Evolutionary conservation across 2,797 vertebrate species (phyloP), one percentile per base, ranked within the genome.

Genomic region (Carapus acus): DNA sequence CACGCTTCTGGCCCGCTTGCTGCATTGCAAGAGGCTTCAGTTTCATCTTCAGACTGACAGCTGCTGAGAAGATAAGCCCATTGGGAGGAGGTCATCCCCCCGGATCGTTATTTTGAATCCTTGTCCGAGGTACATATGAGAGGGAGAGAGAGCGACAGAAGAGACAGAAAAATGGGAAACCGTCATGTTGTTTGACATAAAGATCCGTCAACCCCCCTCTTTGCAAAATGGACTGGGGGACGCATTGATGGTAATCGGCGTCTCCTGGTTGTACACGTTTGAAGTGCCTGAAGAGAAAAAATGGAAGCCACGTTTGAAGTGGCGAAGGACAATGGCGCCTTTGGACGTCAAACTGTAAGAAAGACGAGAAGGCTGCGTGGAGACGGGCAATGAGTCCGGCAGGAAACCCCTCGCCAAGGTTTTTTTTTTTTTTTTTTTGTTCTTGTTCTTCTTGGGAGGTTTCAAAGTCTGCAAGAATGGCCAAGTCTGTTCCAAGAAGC

Each of bases 221-320:
- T 44, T 38, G 12, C 17, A 36, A 46, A 40, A 52, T 40, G 15
- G 38, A 19, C 60, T 27, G 3, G 24, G 52, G 57, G n/a, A 52
- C 48, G 14, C 29, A 43, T 36, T 57, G 49, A 61, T 40, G 20
- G 57, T 47, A 60, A 62, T 50, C 21, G n/a, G 51, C 43, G 7
- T 50, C 41, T 22, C 18, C 18, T 8, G 16, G n/a, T 65, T 72
- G 59, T 76, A 71, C 65, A 59, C 54, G 53, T 70, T 64, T 19
- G 19, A 67, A 60, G 21, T 40, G 51, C 40, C 50, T 59, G 49
- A 53, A 72, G 65, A 74, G 80, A 76, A 65, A 74, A 82, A 76
- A 65, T 65, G 37, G 67, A 65, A 44, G 5, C 55, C 50, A 36
- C 62, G 64, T 71, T 55, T 52, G 42, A 74, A 64, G 40, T 45